Base-by-base conservation (phyloP, 1,140 invertebrate species). In the Trachymyrmex septentrionalis region DNA sequence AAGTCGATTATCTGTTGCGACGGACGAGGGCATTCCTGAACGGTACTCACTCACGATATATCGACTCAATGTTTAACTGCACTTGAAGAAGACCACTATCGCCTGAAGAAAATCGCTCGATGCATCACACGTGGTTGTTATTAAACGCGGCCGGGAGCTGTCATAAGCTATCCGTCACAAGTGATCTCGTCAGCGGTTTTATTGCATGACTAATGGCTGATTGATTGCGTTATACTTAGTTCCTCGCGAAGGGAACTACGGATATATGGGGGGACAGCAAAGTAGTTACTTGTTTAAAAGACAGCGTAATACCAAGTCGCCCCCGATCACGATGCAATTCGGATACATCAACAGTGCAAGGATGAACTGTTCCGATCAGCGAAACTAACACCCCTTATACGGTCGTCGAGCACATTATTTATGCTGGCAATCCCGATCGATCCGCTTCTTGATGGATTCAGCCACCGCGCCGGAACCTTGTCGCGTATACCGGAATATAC, bases 11-110 rank as follows among this genome's bases (percentile, higher is more conserved):
- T 50, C 48, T 61, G 86, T n/a, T 89, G 48, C 88, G 61, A 82
- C 88, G 72, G 84, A 85, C 88, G 89, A 75, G 89, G 86, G 86
- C 92, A 93, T 93, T 93, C 92, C 92, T 84, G 69, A 89, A 90
- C 72, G 87, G 86, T 55, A 72, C 89, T 73, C 27, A 61, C 16
- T 53, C 57, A 61, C 64, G 63, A 50, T 67, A 30, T 50, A 21
- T 34, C 50, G 75, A 63, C n/a, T 57, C 30, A n/a, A 38, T 71
- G 3, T n/a, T 19, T 27, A 55, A 71, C n/a, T n/a, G 69, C 34
- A 48, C 80, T 84, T 21, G 21, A 27, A 14, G 19, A n/a, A 24
- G 69, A 59, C 50, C 66, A 16, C 55, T 73, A 73, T 82, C 55
- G 69, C 14, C 30, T 6, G 38, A 48, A 50, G 69, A 61, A 61